Conservation (phyloP, 1,140 invertebrate genomes). For the Drosophila watanabei region DNA sequence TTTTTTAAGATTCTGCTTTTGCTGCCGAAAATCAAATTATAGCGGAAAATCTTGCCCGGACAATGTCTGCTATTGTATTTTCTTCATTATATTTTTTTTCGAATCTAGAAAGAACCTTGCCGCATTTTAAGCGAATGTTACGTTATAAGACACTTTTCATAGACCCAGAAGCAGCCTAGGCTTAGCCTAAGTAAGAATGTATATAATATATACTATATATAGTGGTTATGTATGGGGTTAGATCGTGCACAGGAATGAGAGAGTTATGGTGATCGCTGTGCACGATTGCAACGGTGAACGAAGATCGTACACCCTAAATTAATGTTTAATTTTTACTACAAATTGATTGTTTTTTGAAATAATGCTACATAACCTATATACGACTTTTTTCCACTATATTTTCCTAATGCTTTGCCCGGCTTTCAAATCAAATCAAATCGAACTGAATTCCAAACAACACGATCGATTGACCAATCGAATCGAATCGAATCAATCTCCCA, state of each 20-base stretch:
- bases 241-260: conserved; percentile 53
- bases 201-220: conserved; percentile 4
- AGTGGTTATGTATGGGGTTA: conserved; percentile 18
- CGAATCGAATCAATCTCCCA: conserved; percentile 23
- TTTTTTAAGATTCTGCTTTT: conserved; percentile 52
- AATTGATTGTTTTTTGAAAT: conserved; percentile 52
- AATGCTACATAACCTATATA: conserved; percentile 57
- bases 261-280: conserved; percentile 35
- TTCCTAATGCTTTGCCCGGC: conserved; percentile 85
- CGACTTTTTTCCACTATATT: conserved; percentile 61
- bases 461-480: conserved; percentile 25
- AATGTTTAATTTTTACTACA: conserved; percentile 13
- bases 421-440: conserved; percentile 57
- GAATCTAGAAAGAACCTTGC: conserved; percentile 23
- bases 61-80: conserved; percentile 27
- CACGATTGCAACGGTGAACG: conserved; percentile 23
- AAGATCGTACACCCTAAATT: conserved; percentile 3
- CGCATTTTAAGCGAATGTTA: conserved; percentile 54
- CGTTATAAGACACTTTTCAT: conserved; percentile 20
- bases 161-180: conserved; percentile 15
- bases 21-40: conserved; percentile 36
- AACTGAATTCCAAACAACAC: conserved; percentile 22
- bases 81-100: not conserved
- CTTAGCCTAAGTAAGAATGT: conserved; percentile 40
- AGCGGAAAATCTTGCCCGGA: conserved; percentile 34